Evolutionary conservation across 2,888 invertebrate genomes (phyloP), one percentile per base, ranked within the genome.

Genomic region (Sesia bembeciformis): DNA sequence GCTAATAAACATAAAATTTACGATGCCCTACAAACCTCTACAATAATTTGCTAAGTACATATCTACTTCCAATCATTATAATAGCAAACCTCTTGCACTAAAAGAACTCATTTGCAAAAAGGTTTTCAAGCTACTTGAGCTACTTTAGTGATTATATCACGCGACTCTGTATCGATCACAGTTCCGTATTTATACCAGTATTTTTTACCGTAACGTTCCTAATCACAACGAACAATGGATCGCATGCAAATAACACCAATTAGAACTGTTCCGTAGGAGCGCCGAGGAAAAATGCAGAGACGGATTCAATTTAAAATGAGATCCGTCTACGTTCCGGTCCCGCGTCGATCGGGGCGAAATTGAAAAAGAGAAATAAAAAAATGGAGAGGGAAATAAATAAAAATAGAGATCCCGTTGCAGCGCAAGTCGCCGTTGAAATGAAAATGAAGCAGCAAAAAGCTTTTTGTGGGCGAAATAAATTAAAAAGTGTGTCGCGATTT

Each of bases 401-500:
- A 88, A 88, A 88, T 88, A 88, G 87, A 87, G 83, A 86, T 81
- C 78, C 87, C 84, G 85, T 86, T 86, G 85, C 85, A 84, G 84
- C 82, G 86, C 87, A 88, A 88, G 87, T 88, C 87, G 81, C 81
- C 84, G 89, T 84, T 85, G 89, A 88, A 89, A 87, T 85, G 86
- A 76, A 88, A 88, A 89, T 86, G 85, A 88, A 87, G 84, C 81
- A 75, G 75, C 77, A 78, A 78, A 84, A 86, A 77, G 82, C 81
- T 84, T 84, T 86, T 86, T 86, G 87, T 84, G 88, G 79, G 82
- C 82, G 85, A 88, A 88, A 88, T 88, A 85, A 88, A 89, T 88
- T 88, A 88, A 88, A 88, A 88, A 86, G 83, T 84, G 78, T 80
- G 82, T 82, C 80, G 82, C 82, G 84, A 84, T 84, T 86, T 84